Evolutionary conservation across 2,113 vertebrate species (phyloP).

Genomic region (Corythaeola cristata): DNA sequence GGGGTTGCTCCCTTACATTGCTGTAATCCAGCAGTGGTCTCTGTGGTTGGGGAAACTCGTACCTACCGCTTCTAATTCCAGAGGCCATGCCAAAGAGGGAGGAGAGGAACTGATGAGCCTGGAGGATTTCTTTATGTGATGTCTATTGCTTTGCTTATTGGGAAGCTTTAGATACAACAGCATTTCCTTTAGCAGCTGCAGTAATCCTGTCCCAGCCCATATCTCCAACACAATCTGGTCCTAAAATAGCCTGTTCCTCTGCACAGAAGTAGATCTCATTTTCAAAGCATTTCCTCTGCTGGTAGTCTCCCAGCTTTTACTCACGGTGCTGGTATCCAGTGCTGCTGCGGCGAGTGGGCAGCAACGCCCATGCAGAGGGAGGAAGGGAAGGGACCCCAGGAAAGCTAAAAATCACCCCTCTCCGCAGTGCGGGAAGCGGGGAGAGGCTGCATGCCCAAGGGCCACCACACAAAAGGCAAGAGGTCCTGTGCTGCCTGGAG

Average conservation of each 20-base stretch:
- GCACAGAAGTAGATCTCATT: slow-evolving; percentile 53
- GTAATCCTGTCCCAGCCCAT: background rate
- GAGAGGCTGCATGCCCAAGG: fast-evolving
- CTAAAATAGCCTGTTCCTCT: slow-evolving; percentile 49
- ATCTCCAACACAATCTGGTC: slow-evolving; percentile 38
- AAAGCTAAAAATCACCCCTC: background rate
- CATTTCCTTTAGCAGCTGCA: slow-evolving; percentile 32
- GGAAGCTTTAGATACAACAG: background rate
- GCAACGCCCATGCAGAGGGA: background rate
- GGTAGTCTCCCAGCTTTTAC: slow-evolving; percentile 41
- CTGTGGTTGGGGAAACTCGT: background rate
- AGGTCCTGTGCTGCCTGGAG: background rate
- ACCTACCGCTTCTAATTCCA: background rate
- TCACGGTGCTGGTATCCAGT: slow-evolving; percentile 6
- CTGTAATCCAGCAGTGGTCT: background rate
- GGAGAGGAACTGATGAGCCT: background rate
- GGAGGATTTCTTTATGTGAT: background rate
- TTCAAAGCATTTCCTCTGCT: slow-evolving; percentile 64
- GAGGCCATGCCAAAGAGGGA: background rate
- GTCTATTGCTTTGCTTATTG: background rate
- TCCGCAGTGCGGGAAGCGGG: background rate
- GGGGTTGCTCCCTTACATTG: background rate
- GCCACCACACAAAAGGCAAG: background rate
- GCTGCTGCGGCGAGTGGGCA: background rate
- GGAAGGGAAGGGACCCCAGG: background rate